These are phyloP conservation scores for Labroides dimidiatus DNA, from an alignment of 2,797 vertebrate species.

Conservation along the genomic window DNA sequence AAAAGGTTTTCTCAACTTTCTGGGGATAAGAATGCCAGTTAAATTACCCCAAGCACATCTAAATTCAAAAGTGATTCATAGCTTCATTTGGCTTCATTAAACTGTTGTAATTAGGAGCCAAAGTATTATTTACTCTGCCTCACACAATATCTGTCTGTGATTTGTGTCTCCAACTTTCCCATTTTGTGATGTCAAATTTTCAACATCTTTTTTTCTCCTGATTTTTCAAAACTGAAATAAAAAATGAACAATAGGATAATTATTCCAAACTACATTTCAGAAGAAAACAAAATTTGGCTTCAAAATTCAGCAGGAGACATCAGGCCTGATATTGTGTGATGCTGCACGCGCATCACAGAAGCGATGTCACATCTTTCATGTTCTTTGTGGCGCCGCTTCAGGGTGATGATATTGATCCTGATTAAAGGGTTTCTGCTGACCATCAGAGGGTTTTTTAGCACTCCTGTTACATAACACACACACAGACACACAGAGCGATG, in stretches of 20 bases:
- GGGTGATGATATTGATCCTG: conserved; percentile 23
- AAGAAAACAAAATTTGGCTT: not conserved
- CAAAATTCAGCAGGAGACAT: not conserved
- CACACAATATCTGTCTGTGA: too few relatives aligned
- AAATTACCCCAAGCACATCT: too few relatives aligned
- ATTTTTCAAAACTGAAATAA: not conserved
- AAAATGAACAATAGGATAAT: conserved; percentile 8
- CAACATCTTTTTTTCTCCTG: too few relatives aligned
- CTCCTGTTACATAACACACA: conserved; percentile 61
- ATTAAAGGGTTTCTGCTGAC: conserved; percentile 31
- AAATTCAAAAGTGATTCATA: too few relatives aligned
- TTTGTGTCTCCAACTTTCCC: too few relatives aligned
- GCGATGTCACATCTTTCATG: conserved; percentile 8
- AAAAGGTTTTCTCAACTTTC: too few relatives aligned
- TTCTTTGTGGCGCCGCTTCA: not conserved
- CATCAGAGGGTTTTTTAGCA: conserved; percentile 49
- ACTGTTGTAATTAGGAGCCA: too few relatives aligned
- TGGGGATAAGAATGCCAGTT: too few relatives aligned
- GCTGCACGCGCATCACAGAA: conserved; percentile 14
- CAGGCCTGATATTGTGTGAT: not conserved
- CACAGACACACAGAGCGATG: conserved; percentile 57
- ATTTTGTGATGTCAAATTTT: too few relatives aligned
- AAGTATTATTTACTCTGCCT: too few relatives aligned
- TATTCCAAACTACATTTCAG: not conserved
- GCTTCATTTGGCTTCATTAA: too few relatives aligned